These are phyloP conservation scores for Ricordea florida DNA, from an alignment of 92 coral and sea anemone genomes.

Conservation along the genomic window DNA sequence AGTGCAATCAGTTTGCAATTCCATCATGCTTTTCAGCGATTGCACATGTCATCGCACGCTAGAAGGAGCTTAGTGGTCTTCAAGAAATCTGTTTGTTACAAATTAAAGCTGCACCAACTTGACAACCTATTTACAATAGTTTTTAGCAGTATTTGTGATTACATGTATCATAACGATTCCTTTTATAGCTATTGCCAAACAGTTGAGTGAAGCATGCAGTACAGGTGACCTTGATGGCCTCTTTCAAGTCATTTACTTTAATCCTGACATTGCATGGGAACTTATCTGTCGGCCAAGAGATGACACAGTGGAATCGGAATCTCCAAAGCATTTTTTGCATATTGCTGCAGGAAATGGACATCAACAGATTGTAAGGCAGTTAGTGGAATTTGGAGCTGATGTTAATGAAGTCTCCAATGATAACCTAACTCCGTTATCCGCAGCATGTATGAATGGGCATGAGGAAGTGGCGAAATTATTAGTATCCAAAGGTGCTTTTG, in stretches of 20 bases:
- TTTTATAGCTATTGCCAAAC: slow-evolving; percentile 61
- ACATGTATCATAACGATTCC: neutral
- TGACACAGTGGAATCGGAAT: neutral
- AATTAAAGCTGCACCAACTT: no score
- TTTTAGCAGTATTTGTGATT: no score
- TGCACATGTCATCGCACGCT: no score
- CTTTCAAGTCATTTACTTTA: slow-evolving; percentile 65
- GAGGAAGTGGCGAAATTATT: slow-evolving; percentile 68
- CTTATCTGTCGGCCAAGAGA: slow-evolving; percentile 47
- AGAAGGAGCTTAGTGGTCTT: no score
- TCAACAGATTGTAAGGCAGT: slow-evolving; percentile 72
- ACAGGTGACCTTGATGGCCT: slow-evolving; percentile 84
- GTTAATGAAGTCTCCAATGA: slow-evolving; percentile 63
- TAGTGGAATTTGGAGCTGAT: slow-evolving; percentile 77
- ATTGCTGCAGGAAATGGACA: slow-evolving; percentile 84
- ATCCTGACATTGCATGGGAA: slow-evolving; percentile 53
- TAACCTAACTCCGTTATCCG: slow-evolving; percentile 73
- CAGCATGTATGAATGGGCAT: slow-evolving; percentile 86
- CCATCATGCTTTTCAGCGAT: no score
- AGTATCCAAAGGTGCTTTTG: slow-evolving; percentile 67
- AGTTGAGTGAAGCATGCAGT: slow-evolving; percentile 73
- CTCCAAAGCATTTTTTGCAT: slow-evolving; percentile 69
- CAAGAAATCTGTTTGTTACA: no score
- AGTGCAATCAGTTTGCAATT: no score
- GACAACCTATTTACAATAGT: no score